A percentile compares a stretch with the other conserved stretches of the same genome.
Evolutionary conservation across 2,888 invertebrate species (phyloP).

Genomic region (Parnassius smintheus): DNA sequence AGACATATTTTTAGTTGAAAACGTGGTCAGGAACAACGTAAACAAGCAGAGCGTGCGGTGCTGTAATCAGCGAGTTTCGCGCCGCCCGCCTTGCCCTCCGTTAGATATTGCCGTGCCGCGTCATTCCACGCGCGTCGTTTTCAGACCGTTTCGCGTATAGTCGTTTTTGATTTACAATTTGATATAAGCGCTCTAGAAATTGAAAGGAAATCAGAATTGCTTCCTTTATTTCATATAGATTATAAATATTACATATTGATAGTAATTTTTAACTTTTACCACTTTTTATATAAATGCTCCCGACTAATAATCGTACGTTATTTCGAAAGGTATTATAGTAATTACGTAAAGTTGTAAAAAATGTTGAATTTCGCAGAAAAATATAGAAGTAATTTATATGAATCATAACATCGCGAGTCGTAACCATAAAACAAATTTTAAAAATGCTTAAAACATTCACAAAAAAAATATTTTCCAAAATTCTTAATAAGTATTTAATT

Average conservation of each 20-base stretch:
- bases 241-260: too few relatives aligned
- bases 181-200: constrained; percentile 9
- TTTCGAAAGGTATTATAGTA: too few relatives aligned
- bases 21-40: constrained; percentile 78
- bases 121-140: constrained; percentile 43
- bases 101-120: constrained; percentile 39
- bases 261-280: neutral
- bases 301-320: neutral
- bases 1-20: constrained; percentile 76
- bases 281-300: neutral
- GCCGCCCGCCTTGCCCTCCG: constrained; percentile 36
- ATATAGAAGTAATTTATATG: too few relatives aligned
- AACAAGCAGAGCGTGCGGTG: constrained; percentile 66
- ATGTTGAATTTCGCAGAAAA: too few relatives aligned
- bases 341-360: too few relatives aligned
- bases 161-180: constrained; percentile 38
- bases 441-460: too few relatives aligned
- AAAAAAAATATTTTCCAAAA: too few relatives aligned
- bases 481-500: too few relatives aligned
- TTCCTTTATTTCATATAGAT: neutral
- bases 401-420: too few relatives aligned
- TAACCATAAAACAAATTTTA: too few relatives aligned
- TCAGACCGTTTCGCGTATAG: constrained; percentile 41
- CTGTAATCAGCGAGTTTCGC: constrained; percentile 38
- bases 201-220: constrained; percentile 2